Evolutionary conservation across 2,888 invertebrate species (phyloP).

Genomic region (Rhamnusium bicolor): DNA sequence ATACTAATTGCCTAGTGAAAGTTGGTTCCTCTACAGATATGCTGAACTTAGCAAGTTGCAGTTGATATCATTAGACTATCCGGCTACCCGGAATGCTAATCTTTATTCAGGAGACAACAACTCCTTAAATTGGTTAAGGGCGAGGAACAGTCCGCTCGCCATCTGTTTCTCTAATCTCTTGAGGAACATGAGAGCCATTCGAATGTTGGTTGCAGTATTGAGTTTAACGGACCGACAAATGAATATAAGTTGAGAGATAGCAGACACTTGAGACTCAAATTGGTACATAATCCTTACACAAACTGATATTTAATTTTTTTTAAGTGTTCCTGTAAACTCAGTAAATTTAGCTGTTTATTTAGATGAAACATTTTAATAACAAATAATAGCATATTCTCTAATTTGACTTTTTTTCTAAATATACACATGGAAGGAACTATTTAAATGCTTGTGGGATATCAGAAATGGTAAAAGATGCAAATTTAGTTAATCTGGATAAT

Average conservation of each 20-base stretch:
- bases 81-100: not conserved
- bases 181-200: slow-evolving; percentile 14
- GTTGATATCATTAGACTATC: not conserved
- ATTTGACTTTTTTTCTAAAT: no score
- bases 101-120: not conserved
- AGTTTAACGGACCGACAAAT: slow-evolving; percentile 8
- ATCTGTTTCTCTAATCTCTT: slow-evolving; percentile 15
- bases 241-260: not conserved
- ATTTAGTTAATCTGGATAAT: no score
- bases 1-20: slow-evolving; percentile 1
- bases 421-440: no score
- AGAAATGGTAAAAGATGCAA: no score
- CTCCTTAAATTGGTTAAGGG: slow-evolving; percentile 4
- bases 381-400: no score
- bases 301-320: no score
- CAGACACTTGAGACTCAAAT: no score
- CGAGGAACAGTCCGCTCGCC: slow-evolving; percentile 7
- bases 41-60: slow-evolving; percentile 7
- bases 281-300: no score
- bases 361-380: no score
- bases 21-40: not conserved
- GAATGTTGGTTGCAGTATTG: not conserved
- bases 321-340: no score
- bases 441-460: no score
- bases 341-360: no score